Evolutionary conservation across 2,888 invertebrate genomes (phyloP).

Genomic region (Drosophila sordidapex): DNA sequence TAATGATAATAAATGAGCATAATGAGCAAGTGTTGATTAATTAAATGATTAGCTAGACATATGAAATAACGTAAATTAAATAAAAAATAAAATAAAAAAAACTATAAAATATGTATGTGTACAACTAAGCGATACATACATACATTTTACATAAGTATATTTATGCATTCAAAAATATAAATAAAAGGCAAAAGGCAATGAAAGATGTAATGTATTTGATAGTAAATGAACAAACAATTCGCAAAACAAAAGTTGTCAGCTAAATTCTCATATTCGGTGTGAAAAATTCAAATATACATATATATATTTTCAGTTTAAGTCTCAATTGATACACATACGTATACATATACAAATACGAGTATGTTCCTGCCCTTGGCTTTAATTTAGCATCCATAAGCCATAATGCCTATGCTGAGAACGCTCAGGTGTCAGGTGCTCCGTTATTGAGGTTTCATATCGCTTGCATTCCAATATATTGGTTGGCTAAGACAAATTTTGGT

Average conservation of each 20-base stretch:
- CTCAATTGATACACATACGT: constrained; percentile 1
- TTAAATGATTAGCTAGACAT: constrained; percentile 64
- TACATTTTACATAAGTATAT: constrained; percentile 23
- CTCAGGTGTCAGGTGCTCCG: background rate
- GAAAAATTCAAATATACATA: constrained; percentile 7
- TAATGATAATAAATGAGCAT: background rate
- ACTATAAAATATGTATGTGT: constrained; percentile 19
- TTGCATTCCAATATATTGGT: background rate
- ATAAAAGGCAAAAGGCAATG: constrained; percentile 5
- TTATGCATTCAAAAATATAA: constrained; percentile 18
- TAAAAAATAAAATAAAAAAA: background rate
- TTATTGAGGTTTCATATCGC: constrained; percentile 17
- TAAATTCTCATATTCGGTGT: constrained; percentile 16
- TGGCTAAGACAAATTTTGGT: background rate
- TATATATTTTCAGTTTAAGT: constrained; percentile 28
- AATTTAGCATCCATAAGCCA: background rate
- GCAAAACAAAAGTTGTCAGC: constrained; percentile 1
- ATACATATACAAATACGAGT: background rate
- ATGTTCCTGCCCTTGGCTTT: background rate
- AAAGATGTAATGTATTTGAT: background rate
- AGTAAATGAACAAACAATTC: background rate
- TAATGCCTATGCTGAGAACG: background rate
- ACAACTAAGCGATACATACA: constrained; percentile 22
- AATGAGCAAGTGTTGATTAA: constrained; percentile 47
- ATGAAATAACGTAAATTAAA: constrained; percentile 32